A percentile compares a stretch with the other conserved stretches of the same genome.
Evolutionary conservation across 2,888 invertebrate genomes (phyloP).

Genomic region (Nomada ferruginata): DNA sequence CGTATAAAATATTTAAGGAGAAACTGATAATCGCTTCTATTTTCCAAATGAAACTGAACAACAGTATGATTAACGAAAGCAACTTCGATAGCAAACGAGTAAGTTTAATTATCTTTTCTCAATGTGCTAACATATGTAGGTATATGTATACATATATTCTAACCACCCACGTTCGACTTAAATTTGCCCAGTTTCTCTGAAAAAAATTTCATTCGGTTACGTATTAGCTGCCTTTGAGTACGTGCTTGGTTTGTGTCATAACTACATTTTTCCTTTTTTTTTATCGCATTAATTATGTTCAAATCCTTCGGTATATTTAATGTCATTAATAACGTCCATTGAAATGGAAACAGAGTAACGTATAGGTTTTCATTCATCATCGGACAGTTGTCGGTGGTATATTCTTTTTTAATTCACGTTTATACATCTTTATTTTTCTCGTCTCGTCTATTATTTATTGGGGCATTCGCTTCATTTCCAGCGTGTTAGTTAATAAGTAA

Average conservation of each 20-base stretch:
- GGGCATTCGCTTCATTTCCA: slow-evolving; percentile 53
- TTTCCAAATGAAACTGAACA: slow-evolving; percentile 41
- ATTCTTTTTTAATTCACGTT: slow-evolving; percentile 8
- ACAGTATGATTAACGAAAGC: slow-evolving; percentile 3
- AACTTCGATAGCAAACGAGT: slow-evolving; percentile 17
- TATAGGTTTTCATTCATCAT: neutral
- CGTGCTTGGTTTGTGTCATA: slow-evolving; percentile 12
- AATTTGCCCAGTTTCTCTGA: slow-evolving; percentile 37
- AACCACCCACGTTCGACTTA: neutral
- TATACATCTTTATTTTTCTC: slow-evolving; percentile 2
- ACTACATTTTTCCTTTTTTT: slow-evolving; percentile 7
- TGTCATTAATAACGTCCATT: neutral
- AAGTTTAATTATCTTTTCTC: slow-evolving; percentile 2
- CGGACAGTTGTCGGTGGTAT: slow-evolving; percentile 1
- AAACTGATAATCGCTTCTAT: slow-evolving; percentile 52
- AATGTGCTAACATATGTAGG: neutral
- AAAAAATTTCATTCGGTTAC: slow-evolving; percentile 18
- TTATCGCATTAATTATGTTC: slow-evolving; percentile 24
- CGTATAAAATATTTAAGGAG: slow-evolving; percentile 35
- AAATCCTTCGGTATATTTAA: neutral
- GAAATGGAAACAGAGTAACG: neutral
- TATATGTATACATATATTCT: neutral
- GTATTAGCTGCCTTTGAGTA: slow-evolving; percentile 17
- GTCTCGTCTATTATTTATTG: slow-evolving; percentile 57
- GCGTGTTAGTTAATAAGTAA: slow-evolving; percentile 51